Evolutionary conservation across 2,888 invertebrate genomes (phyloP).

Genomic region (Zeuzera pyrina): DNA sequence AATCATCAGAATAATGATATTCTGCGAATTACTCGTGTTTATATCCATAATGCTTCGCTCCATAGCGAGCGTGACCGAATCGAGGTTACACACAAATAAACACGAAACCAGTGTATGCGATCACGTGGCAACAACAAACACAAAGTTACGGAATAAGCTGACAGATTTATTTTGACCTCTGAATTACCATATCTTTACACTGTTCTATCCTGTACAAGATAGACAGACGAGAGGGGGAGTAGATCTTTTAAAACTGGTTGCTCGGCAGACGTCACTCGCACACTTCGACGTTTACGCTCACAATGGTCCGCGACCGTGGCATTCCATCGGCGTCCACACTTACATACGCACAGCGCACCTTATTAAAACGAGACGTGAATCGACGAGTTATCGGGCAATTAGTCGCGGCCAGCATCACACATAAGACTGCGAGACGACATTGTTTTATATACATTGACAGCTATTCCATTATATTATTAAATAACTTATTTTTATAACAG

Average conservation of each 20-base stretch:
- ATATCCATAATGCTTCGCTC: slow-evolving; percentile 58
- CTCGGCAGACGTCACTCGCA: slow-evolving; percentile 67
- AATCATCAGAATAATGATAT: slow-evolving; percentile 67
- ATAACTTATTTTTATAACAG: no score
- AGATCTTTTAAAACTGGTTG: slow-evolving; percentile 33
- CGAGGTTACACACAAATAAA: slow-evolving; percentile 65
- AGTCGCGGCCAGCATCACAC: slow-evolving; percentile 64
- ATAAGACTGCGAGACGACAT: slow-evolving; percentile 35
- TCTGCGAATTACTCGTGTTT: slow-evolving; percentile 66
- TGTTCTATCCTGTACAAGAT: slow-evolving; percentile 21
- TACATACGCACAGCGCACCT: slow-evolving; percentile 64
- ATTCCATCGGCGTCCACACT: slow-evolving; percentile 65
- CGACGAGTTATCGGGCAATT: slow-evolving; percentile 73
- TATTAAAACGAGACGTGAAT: slow-evolving; percentile 73
- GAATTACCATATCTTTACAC: slow-evolving; percentile 39
- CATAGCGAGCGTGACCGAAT: slow-evolving; percentile 65
- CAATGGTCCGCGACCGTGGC: slow-evolving; percentile 55
- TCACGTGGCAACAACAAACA: slow-evolving; percentile 67
- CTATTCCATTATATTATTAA: no score
- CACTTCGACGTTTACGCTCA: slow-evolving; percentile 41
- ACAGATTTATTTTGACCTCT: slow-evolving; percentile 34
- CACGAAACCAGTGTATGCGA: slow-evolving; percentile 39
- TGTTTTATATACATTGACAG: slow-evolving; percentile 50
- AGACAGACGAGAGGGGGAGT: slow-evolving; percentile 30
- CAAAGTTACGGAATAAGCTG: slow-evolving; percentile 41